Evolutionary conservation across 2,113 vertebrate genomes (phyloP).

Genomic region (Conger conger): DNA sequence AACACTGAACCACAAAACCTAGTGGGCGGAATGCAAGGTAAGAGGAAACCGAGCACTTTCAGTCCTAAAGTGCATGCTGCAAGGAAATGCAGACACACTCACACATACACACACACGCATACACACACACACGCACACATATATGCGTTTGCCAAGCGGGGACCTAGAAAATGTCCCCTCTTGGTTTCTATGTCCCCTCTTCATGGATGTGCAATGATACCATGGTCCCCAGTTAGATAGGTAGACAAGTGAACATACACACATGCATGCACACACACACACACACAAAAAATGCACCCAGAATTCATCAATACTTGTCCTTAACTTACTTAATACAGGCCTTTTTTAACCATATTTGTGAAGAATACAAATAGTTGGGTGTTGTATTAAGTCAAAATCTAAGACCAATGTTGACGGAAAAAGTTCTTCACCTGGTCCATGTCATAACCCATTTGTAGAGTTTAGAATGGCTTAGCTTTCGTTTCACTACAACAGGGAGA

Average conservation of each 20-base stretch:
- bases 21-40: slow-evolving; percentile 10
- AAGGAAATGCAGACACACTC: background rate
- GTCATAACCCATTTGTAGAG: background rate
- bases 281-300: background rate
- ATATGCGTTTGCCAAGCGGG: no score
- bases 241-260: no score
- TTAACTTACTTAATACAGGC: no score
- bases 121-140: slow-evolving; percentile 15
- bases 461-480: background rate
- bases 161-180: no score
- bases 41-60: background rate
- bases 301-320: background rate
- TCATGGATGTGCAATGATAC: no score
- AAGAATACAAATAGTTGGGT: no score
- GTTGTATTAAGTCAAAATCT: no score
- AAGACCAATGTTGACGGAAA: background rate
- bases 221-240: no score
- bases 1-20: background rate
- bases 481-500: background rate
- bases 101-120: slow-evolving; percentile 19
- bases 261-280: background rate
- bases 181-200: no score
- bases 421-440: background rate
- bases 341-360: background rate
- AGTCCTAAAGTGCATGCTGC: background rate